Conservation (phyloP, 2,113 vertebrate genomes). For the Alectura lathami region DNA sequence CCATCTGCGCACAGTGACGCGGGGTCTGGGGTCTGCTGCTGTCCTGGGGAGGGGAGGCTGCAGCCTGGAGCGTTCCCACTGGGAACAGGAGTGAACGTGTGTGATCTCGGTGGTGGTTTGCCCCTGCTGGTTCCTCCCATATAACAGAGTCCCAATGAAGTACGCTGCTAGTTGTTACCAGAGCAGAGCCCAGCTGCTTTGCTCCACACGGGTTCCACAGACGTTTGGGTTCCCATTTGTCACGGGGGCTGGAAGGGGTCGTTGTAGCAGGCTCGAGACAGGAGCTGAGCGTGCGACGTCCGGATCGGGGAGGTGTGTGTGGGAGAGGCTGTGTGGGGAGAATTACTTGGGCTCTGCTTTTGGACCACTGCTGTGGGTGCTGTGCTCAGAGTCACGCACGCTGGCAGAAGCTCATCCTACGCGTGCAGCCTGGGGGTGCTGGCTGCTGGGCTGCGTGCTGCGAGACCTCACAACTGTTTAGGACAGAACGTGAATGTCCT, state of each 20-base stretch:
- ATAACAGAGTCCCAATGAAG: background rate
- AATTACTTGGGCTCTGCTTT: background rate
- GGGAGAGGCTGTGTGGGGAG: background rate
- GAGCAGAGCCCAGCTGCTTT: background rate
- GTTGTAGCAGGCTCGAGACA: rapidly evolving
- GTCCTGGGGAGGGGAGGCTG: background rate
- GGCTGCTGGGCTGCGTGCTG: background rate
- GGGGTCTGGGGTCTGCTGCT: background rate
- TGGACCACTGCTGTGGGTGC: background rate
- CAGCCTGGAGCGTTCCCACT: rapidly evolving
- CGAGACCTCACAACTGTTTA: background rate
- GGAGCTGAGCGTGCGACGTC: background rate
- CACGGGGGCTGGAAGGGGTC: rapidly evolving
- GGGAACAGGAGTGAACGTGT: background rate
- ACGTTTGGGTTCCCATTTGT: rapidly evolving
- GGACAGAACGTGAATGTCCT: background rate
- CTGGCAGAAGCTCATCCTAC: background rate
- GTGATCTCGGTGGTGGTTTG: background rate
- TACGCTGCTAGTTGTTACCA: rapidly evolving
- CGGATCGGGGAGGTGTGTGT: background rate
- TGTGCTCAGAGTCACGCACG: rapidly evolving
- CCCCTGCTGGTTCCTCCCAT: background rate
- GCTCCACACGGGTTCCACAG: rapidly evolving
- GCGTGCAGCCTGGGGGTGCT: background rate
- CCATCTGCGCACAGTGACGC: background rate